These are phyloP conservation scores for Hymenochirus boettgeri DNA, from an alignment of 2,113 vertebrate species.

Conservation along the genomic window DNA sequence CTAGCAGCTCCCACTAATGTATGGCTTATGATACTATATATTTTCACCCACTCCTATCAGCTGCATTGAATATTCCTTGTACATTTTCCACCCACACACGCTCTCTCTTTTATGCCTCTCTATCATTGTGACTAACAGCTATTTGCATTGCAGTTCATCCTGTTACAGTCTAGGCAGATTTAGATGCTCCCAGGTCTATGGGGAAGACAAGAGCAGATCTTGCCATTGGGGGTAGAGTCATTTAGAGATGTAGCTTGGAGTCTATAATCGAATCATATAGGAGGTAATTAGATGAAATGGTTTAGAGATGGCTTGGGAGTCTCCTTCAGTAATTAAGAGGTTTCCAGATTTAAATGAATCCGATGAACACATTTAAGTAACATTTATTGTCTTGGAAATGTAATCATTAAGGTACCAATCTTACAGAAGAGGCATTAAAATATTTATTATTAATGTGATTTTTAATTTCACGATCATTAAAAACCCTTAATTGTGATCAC, in stretches of 20 bases:
- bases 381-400: neutral
- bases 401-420: too few relatives aligned
- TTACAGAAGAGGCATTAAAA: too few relatives aligned
- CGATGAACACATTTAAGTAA: neutral
- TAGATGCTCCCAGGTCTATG: neutral
- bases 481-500: too few relatives aligned
- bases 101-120: conserved; percentile 16
- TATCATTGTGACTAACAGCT: conserved; percentile 22
- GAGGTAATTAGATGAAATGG: conserved; percentile 4
- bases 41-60: conserved; percentile 31
- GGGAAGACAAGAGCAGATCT: conserved; percentile 1
- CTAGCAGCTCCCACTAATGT: conserved; percentile 5
- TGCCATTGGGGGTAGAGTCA: neutral
- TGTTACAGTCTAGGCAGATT: neutral
- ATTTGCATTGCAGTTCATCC: conserved; percentile 13
- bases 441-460: neutral
- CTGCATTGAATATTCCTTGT: conserved; percentile 11
- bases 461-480: too few relatives aligned
- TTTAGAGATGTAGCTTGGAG: conserved; percentile 8
- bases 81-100: conserved; percentile 20
- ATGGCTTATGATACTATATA: conserved; percentile 4
- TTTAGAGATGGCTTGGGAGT: neutral
- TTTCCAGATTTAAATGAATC: neutral
- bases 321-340: conserved; percentile 11
- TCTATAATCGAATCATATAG: conserved; percentile 7